phyloP scores from a whole-genome alignment of 2,797 vertebrate species.

The Takifugu rubripes region DNA sequence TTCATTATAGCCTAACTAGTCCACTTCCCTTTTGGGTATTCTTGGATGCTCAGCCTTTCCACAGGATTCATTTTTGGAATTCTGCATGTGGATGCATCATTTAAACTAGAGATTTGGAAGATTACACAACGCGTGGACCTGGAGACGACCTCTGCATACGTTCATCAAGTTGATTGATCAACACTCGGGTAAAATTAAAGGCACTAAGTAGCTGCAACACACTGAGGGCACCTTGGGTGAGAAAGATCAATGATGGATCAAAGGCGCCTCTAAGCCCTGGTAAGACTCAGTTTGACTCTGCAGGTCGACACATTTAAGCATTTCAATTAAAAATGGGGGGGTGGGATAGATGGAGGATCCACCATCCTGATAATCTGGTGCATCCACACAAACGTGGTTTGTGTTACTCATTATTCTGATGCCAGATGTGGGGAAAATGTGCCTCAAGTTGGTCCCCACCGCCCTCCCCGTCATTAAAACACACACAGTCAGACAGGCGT shows the following conservation, averaged over 20 bases:
- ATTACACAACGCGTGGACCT: constrained; percentile 2
- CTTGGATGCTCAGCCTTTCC: neutral
- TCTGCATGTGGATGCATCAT: neutral
- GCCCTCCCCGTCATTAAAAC: constrained; percentile 30
- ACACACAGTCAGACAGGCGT: constrained; percentile 55
- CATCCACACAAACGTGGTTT: constrained; percentile 1
- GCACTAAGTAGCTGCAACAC: constrained; percentile 18
- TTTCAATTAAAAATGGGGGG: constrained; percentile 7
- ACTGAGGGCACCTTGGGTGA: constrained; percentile 39
- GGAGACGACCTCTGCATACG: neutral
- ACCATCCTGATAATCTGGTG: neutral
- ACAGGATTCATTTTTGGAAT: neutral
- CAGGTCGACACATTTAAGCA: constrained; percentile 16
- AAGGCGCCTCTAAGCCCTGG: constrained; percentile 34
- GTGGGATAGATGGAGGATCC: neutral
- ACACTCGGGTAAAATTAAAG: constrained; percentile 30
- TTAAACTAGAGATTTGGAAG: neutral
- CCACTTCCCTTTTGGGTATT: no score
- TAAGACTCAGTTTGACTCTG: constrained; percentile 30
- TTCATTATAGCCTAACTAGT: no score
- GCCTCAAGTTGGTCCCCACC: neutral
- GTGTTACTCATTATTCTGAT: constrained; percentile 12
- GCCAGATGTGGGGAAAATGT: constrained; percentile 7
- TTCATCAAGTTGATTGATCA: constrained; percentile 19
- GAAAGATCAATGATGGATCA: constrained; percentile 42